Evolutionary conservation across 1,140 invertebrate genomes (phyloP), one percentile per base, ranked within the genome.

Genomic region (Philopotamus ludificatus): DNA sequence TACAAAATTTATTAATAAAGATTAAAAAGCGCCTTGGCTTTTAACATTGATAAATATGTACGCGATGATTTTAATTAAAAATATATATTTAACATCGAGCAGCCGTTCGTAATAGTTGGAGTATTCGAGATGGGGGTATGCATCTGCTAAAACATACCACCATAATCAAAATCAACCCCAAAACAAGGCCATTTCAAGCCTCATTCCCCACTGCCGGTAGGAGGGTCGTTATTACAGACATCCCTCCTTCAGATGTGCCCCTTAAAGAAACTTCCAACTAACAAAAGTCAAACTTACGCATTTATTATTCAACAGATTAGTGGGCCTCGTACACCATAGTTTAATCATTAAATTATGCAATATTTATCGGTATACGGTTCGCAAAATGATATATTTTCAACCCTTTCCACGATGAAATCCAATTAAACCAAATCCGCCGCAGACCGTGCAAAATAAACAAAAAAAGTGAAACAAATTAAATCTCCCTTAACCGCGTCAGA

Each of bases 121-220:
- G n/a, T n/a, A n/a, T n/a, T n/a, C n/a, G n/a, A 7, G 28, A 34
- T 34, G 12, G 57, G 57, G 16, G 57, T 53, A 42, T 62, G 60
- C 60, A 62, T 62, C 60, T 62, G 60, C 44, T 60, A 66, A 66
- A 66, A 61, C 59, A 47, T 58, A 53, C 67, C 63, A 22, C 67
- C 54, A 63, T 69, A 69, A 69, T 69, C 67, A 69, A 63, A 69
- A 69, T 63, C 67, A 63, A 66, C 67, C 67, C 67, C 67, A 69
- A 69, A 68, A 69, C 67, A 68, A 63, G 67, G 60, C 67, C 67
- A 69, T 69, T 69, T 69, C 67, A 69, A 69, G 67, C 49, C 53
- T 63, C 67, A 69, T 69, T 69, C 67, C 63, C 67, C 59, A 51
- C 67, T n/a, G n/a, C n/a, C 41, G 42, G 41, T 57, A 47, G 57